A percentile compares a stretch with the other conserved stretches of the same genome.
phyloP scores from a whole-genome alignment of 2,113 vertebrate species.

The Macquaria australasica region DNA sequence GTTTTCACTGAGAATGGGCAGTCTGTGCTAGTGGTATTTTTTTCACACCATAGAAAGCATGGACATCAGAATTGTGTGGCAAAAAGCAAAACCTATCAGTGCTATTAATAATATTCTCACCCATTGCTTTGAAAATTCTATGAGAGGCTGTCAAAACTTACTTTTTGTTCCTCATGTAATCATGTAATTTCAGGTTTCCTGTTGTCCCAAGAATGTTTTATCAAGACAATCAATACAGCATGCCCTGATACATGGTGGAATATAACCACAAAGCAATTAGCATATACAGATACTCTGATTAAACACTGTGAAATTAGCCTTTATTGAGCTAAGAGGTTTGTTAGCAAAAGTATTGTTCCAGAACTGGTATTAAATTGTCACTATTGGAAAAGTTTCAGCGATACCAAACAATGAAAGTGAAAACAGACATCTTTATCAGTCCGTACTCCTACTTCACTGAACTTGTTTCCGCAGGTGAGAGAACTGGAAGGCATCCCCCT shows the following conservation, averaged over 20 bases:
- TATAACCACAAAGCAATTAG: not conserved
- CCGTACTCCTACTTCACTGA: not conserved
- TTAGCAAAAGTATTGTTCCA: not conserved
- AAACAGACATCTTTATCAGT: not conserved
- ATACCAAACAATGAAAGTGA: not conserved
- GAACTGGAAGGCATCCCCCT: slow-evolving; percentile 93
- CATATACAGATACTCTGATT: not conserved
- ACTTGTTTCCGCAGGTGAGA: slow-evolving; percentile 84
- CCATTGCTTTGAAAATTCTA: not conserved
- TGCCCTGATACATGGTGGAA: not conserved
- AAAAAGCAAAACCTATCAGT: not conserved
- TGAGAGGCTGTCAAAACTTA: not conserved
- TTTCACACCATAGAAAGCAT: not conserved
- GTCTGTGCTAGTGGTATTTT: not conserved
- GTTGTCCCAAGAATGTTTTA: not conserved
- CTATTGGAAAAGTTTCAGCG: not conserved
- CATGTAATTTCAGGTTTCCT: not conserved
- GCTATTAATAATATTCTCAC: not conserved
- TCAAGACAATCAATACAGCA: not conserved
- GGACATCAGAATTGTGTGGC: not conserved
- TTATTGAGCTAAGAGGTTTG: not conserved
- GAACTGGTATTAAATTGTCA: not conserved
- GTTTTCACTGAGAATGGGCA: not conserved
- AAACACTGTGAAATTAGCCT: not conserved
- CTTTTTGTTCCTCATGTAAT: not conserved